Base-by-base conservation (phyloP, 2,888 invertebrate species). In the Nemapogon koenigi region DNA sequence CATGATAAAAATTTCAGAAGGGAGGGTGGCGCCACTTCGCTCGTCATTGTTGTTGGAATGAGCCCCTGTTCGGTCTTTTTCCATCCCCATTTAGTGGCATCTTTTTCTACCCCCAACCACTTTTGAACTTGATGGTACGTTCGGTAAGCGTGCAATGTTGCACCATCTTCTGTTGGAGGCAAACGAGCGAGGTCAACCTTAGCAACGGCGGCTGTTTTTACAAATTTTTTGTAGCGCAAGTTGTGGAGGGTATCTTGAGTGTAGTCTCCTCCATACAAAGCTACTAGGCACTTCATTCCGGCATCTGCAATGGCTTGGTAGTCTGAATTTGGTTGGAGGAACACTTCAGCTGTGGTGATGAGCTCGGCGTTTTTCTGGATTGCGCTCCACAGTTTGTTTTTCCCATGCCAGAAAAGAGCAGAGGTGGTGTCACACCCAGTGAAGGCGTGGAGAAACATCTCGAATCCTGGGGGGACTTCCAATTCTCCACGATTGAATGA, bases 81-180 rank as follows among this genome's bases (percentile, higher is more conserved):
- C 40, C 40, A 40, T 18, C 38, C 40, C 28, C 40, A 40, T 26
- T 11, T 30, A 16, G 35, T 26, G 4, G 35, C 18, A n/a, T 17
- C n/a, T 13, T 13, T 35, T 4, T 35, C 18, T 6, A 7, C 10
- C n/a, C 35, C 35, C 26, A 35, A 19, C 35, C 35, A 35, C 10
- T 16, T 22, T 15, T 35, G 18, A 10, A 35, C 35, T 16, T 35
- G 35, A 14, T 15, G 35, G 26, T 35, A 35, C 10, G 3, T 26
- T 19, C 35, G 19, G 13, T 17, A 26, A 35, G 13, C 22, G 18
- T 35, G 35, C n/a, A n/a, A n/a, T n/a, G 16, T 32, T n/a, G 32
- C 18, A n/a, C 14, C 32, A 11, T 32, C n/a, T 19, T 19, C 13
- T 13, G 32, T 32, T 11, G 32, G 32, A 11, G 32, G 32, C 18